phyloP scores from a whole-genome alignment of 2,113 vertebrate species.

The Atherinomorus stipes region DNA sequence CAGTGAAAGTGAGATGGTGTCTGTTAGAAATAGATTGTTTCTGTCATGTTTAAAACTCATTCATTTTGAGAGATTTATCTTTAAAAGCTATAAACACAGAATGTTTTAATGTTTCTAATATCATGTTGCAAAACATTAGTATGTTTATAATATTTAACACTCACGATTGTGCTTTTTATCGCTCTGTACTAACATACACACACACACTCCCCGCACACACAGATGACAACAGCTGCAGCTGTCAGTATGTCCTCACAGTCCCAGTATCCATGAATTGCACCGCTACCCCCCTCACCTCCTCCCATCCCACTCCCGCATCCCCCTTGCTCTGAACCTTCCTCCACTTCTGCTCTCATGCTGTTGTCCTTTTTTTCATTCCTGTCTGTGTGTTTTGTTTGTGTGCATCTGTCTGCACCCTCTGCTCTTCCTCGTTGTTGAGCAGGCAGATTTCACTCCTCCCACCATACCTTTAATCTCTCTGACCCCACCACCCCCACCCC shows the following conservation, averaged over 20 bases:
- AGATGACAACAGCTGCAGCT: conserved; percentile 53
- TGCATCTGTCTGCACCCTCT: conserved; percentile 59
- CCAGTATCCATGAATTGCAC: conserved; percentile 6
- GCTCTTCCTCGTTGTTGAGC: conserved; percentile 81
- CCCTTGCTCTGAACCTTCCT: conserved; percentile 8
- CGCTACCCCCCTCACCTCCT: too few species aligned
- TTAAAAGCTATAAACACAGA: too few species aligned
- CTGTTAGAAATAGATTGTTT: too few species aligned
- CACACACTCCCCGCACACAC: background rate
- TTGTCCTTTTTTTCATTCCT: background rate
- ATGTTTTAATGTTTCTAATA: too few species aligned
- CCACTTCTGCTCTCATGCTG: background rate
- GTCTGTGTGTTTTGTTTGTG: conserved; percentile 26
- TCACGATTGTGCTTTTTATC: background rate
- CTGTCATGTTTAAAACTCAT: too few species aligned
- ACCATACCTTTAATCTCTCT: conserved; percentile 92
- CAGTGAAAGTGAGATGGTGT: too few species aligned
- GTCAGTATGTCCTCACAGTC: conserved; percentile 26
- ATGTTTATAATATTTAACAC: background rate
- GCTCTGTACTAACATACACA: background rate
- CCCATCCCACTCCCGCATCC: background rate
- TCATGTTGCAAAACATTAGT: background rate
- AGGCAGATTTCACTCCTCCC: conserved; percentile 90
- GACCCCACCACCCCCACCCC: conserved; percentile 80
- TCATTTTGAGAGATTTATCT: too few species aligned